A percentile compares a stretch with the other conserved stretches of the same genome.
phyloP scores from a whole-genome alignment of 2,888 invertebrate species.

The Unio pictorum region DNA sequence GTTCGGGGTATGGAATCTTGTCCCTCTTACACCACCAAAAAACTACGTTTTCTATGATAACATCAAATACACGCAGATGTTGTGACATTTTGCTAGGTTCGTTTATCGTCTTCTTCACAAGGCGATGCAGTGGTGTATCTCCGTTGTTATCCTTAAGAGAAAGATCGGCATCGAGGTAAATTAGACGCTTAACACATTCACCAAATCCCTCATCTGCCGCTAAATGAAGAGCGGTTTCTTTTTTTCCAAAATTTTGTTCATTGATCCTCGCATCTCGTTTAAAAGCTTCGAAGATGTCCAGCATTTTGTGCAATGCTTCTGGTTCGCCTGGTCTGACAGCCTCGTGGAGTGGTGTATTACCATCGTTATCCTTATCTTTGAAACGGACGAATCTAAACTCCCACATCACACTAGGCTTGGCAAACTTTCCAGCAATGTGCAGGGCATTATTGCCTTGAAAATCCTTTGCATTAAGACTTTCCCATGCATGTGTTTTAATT shows the following conservation, averaged over 20 bases:
- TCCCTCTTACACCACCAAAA: constrained; percentile 63
- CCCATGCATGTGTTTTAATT: constrained; percentile 67
- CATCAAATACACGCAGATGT: constrained; percentile 47
- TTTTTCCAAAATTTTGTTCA: constrained; percentile 40
- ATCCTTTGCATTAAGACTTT: constrained; percentile 63
- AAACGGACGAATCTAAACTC: constrained; percentile 57
- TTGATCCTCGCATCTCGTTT: constrained; percentile 60
- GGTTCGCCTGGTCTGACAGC: constrained; percentile 53
- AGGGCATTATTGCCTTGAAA: constrained; percentile 63
- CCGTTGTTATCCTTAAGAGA: constrained; percentile 49
- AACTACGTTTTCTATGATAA: constrained; percentile 40
- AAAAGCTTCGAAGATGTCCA: constrained; percentile 60
- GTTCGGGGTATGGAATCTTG: constrained; percentile 45
- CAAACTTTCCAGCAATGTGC: constrained; percentile 63
- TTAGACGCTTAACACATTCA: constrained; percentile 31
- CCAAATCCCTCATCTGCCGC: constrained; percentile 48
- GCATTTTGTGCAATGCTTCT: constrained; percentile 54
- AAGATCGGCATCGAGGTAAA: constrained; percentile 46
- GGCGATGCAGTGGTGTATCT: constrained; percentile 61
- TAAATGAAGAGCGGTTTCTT: constrained; percentile 53
- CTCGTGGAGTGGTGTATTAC: constrained; percentile 57
- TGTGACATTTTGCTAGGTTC: constrained; percentile 22
- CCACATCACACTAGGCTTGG: constrained; percentile 59
- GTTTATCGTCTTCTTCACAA: constrained; percentile 43
- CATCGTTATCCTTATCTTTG: constrained; percentile 55